phyloP scores from a whole-genome alignment of 2,113 vertebrate species.

The Zapornia atra region DNA sequence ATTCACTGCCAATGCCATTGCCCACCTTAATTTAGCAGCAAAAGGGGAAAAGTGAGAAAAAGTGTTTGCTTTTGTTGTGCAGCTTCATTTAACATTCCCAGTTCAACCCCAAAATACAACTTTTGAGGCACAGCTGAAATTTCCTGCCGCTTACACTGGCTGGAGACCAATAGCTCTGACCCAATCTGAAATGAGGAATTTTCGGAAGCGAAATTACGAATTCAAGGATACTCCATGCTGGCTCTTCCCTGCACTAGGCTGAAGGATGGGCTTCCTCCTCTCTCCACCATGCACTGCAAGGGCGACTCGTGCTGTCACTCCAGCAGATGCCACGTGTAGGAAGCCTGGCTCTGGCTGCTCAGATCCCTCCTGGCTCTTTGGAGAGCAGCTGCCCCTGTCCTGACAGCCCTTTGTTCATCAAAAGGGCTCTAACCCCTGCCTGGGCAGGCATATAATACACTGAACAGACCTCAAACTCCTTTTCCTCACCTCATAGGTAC shows the following conservation, averaged over 20 bases:
- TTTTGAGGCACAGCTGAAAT: background rate
- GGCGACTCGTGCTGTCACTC: background rate
- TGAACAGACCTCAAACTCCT: background rate
- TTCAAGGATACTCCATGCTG: background rate
- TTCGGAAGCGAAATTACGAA: background rate
- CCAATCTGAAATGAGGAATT: background rate
- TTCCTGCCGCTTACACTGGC: background rate
- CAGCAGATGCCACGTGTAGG: background rate
- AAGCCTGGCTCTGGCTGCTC: background rate
- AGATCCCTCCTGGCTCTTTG: background rate
- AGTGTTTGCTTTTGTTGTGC: background rate
- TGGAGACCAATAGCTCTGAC: background rate
- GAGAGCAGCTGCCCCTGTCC: background rate
- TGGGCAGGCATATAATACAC: background rate
- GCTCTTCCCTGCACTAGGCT: background rate
- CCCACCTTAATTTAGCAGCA: background rate
- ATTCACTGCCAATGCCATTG: background rate
- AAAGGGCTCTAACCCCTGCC: accelerated
- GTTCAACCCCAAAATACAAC: background rate
- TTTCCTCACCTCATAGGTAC: background rate
- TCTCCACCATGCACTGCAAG: accelerated
- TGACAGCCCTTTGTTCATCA: background rate
- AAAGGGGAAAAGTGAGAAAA: background rate
- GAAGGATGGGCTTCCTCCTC: background rate
- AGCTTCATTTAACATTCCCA: background rate